A percentile compares a stretch with the other conserved stretches of the same genome.
These are phyloP conservation scores for Trichogramma pretiosum DNA, from an alignment of 1,140 invertebrate genomes.

Conservation along the genomic window DNA sequence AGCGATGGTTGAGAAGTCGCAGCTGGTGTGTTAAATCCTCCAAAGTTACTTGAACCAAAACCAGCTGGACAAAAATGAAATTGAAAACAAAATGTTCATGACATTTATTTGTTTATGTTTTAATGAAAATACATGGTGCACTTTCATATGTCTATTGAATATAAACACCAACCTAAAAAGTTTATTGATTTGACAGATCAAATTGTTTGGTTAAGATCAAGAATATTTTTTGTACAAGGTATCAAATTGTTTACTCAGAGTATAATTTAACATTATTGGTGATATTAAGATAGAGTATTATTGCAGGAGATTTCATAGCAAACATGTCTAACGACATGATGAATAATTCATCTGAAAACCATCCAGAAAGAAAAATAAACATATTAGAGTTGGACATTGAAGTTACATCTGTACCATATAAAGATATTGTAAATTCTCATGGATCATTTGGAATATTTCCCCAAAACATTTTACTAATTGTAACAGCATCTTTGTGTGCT, in stretches of 20 bases:
- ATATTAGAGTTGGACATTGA: conserved; percentile 5
- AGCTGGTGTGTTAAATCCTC: conserved; percentile 31
- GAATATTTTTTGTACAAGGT: too few relatives aligned
- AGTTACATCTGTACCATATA: background rate
- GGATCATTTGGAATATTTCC: too few relatives aligned
- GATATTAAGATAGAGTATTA: too few relatives aligned
- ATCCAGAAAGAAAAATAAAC: conserved; percentile 2
- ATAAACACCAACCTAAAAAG: conserved; percentile 11
- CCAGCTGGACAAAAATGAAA: conserved; percentile 18
- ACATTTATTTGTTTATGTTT: conserved; percentile 24
- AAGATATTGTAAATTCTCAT: too few relatives aligned
- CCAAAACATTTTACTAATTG: too few relatives aligned
- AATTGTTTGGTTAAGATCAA: too few relatives aligned
- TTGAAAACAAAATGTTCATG: conserved; percentile 6
- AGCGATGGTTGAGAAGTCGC: conserved; percentile 28
- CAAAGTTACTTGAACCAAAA: conserved; percentile 34
- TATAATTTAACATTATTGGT: too few relatives aligned
- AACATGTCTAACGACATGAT: too few relatives aligned
- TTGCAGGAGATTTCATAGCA: too few relatives aligned
- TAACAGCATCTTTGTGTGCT: conserved; percentile 13
- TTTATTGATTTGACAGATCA: too few relatives aligned
- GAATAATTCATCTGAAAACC: too few relatives aligned
- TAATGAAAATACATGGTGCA: conserved; percentile 19
- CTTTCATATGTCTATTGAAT: conserved; percentile 7
- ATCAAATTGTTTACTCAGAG: too few relatives aligned